phyloP scores from a whole-genome alignment of 2,888 invertebrate genomes.

The Charanyca ferruginea region DNA sequence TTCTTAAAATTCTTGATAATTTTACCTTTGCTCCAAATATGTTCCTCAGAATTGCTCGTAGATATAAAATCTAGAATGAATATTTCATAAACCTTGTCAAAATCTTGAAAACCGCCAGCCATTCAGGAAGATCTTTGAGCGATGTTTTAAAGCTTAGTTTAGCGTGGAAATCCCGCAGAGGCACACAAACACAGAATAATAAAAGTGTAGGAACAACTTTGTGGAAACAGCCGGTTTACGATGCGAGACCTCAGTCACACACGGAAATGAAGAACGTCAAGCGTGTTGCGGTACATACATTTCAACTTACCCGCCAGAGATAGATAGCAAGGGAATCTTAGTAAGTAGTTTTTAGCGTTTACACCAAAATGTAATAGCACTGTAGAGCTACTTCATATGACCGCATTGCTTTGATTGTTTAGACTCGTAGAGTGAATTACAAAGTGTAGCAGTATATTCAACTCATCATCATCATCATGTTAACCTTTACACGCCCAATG shows the following conservation, averaged over 20 bases:
- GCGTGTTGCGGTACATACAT: background rate
- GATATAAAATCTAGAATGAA: background rate
- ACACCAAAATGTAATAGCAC: no score
- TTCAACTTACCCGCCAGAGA: background rate
- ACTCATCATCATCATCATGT: no score
- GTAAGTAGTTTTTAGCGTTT: no score
- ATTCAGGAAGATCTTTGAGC: slow-evolving; percentile 10
- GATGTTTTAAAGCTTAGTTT: slow-evolving; percentile 66
- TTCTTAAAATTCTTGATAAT: no score
- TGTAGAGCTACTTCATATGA: no score
- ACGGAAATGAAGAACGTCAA: slow-evolving; percentile 36
- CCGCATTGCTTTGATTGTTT: no score
- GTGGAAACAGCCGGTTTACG: slow-evolving; percentile 67
- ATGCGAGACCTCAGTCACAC: slow-evolving; percentile 51
- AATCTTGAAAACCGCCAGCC: background rate
- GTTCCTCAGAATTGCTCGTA: no score
- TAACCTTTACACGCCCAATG: no score
- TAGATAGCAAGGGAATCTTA: no score
- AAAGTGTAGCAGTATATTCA: no score
- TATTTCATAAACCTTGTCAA: background rate
- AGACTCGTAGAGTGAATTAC: no score
- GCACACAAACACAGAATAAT: slow-evolving; percentile 71
- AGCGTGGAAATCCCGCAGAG: slow-evolving; percentile 67
- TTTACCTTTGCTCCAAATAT: no score
- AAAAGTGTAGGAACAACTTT: slow-evolving; percentile 74